Percentiles rank a stretch among this genome's conserved stretches.
These are phyloP conservation scores for Plusia festucae DNA, from an alignment of 2,888 invertebrate species.

Conservation along the genomic window DNA sequence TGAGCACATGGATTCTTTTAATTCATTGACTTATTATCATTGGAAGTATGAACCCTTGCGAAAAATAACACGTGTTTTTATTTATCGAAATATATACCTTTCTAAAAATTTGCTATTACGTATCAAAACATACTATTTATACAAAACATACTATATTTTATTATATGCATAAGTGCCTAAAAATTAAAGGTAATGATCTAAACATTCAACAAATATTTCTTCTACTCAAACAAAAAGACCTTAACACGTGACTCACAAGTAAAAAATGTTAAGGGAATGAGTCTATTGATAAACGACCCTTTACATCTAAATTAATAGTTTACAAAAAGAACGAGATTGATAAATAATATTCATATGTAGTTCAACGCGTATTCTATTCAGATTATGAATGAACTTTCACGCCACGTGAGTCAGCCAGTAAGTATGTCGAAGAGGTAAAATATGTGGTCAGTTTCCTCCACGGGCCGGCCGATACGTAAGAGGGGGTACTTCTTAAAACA, in stretches of 20 bases:
- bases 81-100: background rate
- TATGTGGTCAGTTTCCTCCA: constrained; percentile 71
- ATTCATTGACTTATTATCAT: background rate
- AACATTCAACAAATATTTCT: constrained; percentile 10
- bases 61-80: constrained; percentile 23
- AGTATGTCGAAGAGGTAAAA: constrained; percentile 77
- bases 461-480: constrained; percentile 46
- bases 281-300: constrained; percentile 39
- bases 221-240: constrained; percentile 16
- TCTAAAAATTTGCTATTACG: no score
- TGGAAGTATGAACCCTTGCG: constrained; percentile 17
- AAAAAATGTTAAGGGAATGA: constrained; percentile 41
- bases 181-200: background rate
- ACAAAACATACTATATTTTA: no score
- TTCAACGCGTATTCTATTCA: constrained; percentile 35
- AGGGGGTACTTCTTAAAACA: constrained; percentile 29
- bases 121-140: no score
- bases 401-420: constrained; percentile 76
- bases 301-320: constrained; percentile 20
- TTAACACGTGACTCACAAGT: constrained; percentile 49
- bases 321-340: constrained; percentile 20
- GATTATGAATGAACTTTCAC: constrained; percentile 75
- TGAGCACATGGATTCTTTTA: constrained; percentile 58
- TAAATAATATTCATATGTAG: constrained; percentile 19
- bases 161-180: background rate